phyloP scores from a whole-genome alignment of 2,113 vertebrate genomes.

The Etheostoma cragini region DNA sequence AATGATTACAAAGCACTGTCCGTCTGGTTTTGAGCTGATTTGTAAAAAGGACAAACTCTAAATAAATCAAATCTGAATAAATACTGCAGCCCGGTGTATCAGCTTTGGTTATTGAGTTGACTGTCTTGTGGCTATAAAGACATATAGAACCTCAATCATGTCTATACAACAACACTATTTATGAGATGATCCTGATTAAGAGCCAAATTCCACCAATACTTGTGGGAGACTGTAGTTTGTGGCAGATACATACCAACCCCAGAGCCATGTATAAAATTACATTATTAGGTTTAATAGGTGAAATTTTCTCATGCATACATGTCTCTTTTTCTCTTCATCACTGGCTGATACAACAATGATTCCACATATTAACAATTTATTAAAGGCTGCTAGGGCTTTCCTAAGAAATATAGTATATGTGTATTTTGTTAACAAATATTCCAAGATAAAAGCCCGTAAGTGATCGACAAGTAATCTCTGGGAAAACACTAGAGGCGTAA shows the following conservation, averaged over 20 bases:
- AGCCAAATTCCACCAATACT: neutral
- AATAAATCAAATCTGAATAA: neutral
- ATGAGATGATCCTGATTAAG: too few relatives aligned
- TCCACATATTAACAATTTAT: neutral
- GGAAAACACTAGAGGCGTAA: conserved; percentile 10
- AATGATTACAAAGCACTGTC: conserved; percentile 38
- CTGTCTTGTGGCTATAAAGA: neutral
- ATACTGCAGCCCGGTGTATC: neutral
- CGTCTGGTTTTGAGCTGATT: conserved; percentile 5
- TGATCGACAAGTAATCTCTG: neutral
- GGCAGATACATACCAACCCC: neutral
- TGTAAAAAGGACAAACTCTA: conserved; percentile 14
- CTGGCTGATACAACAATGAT: neutral
- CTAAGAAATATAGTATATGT: neutral
- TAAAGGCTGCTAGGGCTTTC: neutral
- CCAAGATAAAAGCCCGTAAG: neutral
- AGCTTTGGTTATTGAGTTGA: neutral
- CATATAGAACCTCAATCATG: neutral
- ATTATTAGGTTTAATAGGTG: neutral
- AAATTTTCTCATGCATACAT: neutral
- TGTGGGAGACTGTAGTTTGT: neutral
- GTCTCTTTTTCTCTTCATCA: neutral
- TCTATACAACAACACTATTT: neutral
- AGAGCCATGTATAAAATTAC: neutral
- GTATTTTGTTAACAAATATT: neutral